phyloP scores from a whole-genome alignment of 2,797 vertebrate species.

The Amphiprion clarkii region DNA sequence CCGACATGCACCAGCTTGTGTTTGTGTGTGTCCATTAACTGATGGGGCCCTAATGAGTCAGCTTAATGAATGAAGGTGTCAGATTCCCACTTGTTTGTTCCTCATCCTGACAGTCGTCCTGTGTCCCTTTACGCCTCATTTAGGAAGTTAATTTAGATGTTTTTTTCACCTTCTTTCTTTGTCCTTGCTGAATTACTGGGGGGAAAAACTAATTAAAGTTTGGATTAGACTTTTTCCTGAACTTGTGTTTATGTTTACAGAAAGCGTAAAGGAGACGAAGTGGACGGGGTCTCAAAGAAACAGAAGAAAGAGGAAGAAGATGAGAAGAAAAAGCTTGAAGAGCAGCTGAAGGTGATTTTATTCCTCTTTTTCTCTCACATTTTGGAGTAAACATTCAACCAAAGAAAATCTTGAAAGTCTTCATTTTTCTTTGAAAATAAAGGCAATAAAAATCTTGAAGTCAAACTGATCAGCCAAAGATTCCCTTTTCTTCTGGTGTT shows the following conservation, averaged over 20 bases:
- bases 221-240: background rate
- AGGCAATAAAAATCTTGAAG: too few species aligned
- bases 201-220: slow-evolving; percentile 9
- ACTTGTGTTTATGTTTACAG: slow-evolving; percentile 75
- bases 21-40: slow-evolving; percentile 49
- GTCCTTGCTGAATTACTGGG: background rate
- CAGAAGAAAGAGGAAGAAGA: slow-evolving; percentile 92
- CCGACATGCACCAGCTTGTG: slow-evolving; percentile 66
- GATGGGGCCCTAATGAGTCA: slow-evolving; percentile 63
- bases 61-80: slow-evolving; percentile 68
- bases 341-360: slow-evolving; percentile 89
- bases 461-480: too few species aligned
- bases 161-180: background rate
- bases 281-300: slow-evolving; percentile 88
- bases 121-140: slow-evolving; percentile 55
- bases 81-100: slow-evolving; percentile 47
- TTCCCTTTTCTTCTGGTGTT: too few species aligned
- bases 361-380: background rate
- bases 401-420: too few species aligned
- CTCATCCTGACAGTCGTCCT: background rate
- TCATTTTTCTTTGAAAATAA: too few species aligned
- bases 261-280: slow-evolving; percentile 91
- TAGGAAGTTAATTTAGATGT: slow-evolving; percentile 45
- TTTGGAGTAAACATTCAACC: background rate
- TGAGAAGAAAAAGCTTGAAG: slow-evolving; percentile 88